Percentiles rank a stretch among this genome's conserved stretches.
These are phyloP conservation scores for Drosophila falleni DNA, from an alignment of 2,888 invertebrate genomes.

Conservation along the genomic window DNA sequence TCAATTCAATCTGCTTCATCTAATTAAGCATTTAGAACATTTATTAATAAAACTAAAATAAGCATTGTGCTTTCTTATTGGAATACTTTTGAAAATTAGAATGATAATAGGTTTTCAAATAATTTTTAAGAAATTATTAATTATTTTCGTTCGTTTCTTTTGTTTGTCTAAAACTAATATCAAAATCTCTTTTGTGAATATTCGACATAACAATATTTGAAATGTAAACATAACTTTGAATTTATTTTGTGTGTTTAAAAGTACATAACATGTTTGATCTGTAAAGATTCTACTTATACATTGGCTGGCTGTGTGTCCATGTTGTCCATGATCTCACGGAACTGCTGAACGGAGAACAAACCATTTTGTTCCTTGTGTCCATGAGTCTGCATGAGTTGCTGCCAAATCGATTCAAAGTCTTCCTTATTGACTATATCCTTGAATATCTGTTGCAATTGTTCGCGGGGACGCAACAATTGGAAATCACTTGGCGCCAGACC, in stretches of 20 bases:
- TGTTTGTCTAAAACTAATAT: too few relatives aligned
- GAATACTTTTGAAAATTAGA: too few relatives aligned
- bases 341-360: slow-evolving; percentile 48
- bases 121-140: too few relatives aligned
- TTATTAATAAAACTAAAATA: too few relatives aligned
- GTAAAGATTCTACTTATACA: neutral
- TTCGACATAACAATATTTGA: too few relatives aligned
- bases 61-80: too few relatives aligned
- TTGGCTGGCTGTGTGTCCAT: slow-evolving; percentile 11
- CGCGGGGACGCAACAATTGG: slow-evolving; percentile 60
- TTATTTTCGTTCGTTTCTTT: too few relatives aligned
- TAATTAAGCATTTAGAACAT: too few relatives aligned
- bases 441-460: slow-evolving; percentile 71
- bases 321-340: slow-evolving; percentile 53
- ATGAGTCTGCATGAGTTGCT: slow-evolving; percentile 26
- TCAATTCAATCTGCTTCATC: too few relatives aligned
- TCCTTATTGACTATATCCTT: slow-evolving; percentile 35
- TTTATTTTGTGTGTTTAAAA: slow-evolving; percentile 20
- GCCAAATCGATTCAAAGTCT: slow-evolving; percentile 53
- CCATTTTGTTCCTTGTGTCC: slow-evolving; percentile 35
- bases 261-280: neutral
- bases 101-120: too few relatives aligned
- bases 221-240: slow-evolving; percentile 25
- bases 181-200: too few relatives aligned
- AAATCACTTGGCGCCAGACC: slow-evolving; percentile 77